phyloP scores from a whole-genome alignment of 2,888 invertebrate species.

The Habrosyne pyritoides region DNA sequence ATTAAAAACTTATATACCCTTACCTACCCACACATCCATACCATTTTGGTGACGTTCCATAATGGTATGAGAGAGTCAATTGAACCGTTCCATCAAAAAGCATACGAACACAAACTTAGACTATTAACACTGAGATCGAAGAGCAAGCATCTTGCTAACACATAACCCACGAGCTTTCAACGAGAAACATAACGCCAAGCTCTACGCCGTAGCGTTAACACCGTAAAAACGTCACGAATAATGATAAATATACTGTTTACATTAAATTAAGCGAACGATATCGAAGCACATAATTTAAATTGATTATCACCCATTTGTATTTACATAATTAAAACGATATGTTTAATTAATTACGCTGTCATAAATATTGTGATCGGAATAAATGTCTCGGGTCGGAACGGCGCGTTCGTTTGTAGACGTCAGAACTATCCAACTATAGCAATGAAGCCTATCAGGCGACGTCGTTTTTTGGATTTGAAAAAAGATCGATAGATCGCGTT shows the following conservation, averaged over 20 bases:
- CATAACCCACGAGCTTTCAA: conserved; percentile 50
- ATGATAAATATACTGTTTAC: conserved; percentile 77
- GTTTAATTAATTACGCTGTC: conserved; percentile 77
- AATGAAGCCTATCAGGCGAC: conserved; percentile 62
- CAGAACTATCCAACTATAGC: conserved; percentile 72
- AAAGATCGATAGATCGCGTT: conserved; percentile 82
- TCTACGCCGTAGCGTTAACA: conserved; percentile 44
- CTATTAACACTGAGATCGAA: conserved; percentile 45
- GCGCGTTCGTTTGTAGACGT: conserved; percentile 74
- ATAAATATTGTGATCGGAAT: conserved; percentile 74
- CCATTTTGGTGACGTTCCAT: conserved; percentile 84
- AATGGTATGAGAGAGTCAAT: conserved; percentile 71
- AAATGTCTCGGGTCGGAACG: conserved; percentile 53
- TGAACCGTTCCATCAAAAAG: conserved; percentile 54
- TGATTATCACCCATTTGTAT: conserved; percentile 78
- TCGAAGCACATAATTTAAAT: conserved; percentile 76
- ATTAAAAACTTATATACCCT: conserved; percentile 66
- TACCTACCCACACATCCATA: conserved; percentile 85
- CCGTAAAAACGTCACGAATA: conserved; percentile 71
- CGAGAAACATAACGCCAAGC: conserved; percentile 53
- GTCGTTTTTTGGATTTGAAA: conserved; percentile 74
- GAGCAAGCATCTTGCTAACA: conserved; percentile 50
- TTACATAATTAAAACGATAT: conserved; percentile 81
- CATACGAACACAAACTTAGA: conserved; percentile 46
- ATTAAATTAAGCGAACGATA: conserved; percentile 74